These are phyloP conservation scores for Disparrhopalites patrizii DNA, from an alignment of 2,888 invertebrate genomes.

Conservation along the genomic window DNA sequence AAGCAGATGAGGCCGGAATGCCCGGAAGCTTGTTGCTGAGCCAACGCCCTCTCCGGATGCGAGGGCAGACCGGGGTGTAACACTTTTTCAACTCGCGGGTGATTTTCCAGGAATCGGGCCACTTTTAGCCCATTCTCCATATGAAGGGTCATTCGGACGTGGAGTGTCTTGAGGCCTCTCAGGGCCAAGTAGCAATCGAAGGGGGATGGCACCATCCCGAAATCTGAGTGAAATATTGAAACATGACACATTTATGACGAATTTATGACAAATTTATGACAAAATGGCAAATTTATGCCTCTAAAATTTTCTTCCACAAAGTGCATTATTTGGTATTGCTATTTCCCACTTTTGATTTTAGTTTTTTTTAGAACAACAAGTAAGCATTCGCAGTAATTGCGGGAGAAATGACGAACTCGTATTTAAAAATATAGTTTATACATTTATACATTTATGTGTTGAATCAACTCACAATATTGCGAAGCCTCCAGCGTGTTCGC, in stretches of 20 bases:
- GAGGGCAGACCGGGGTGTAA: slow-evolving; percentile 66
- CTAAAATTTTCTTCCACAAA: not conserved
- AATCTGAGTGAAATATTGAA: slow-evolving; percentile 58
- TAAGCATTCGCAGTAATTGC: not conserved
- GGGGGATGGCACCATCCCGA: slow-evolving; percentile 91
- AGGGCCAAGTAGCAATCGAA: slow-evolving; percentile 94
- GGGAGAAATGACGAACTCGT: not conserved
- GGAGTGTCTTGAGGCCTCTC: slow-evolving; percentile 87
- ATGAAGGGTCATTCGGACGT: slow-evolving; percentile 86
- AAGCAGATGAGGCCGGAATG: slow-evolving; percentile 58
- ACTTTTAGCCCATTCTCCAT: slow-evolving; percentile 71
- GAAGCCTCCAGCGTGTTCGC: slow-evolving; percentile 70
- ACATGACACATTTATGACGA: not conserved
- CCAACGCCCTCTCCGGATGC: slow-evolving; percentile 54
- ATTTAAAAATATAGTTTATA: not conserved
- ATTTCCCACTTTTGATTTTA: not conserved
- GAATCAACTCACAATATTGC: slow-evolving; percentile 68
- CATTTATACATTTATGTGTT: not conserved
- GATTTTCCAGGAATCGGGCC: slow-evolving; percentile 74
- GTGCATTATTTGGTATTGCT: not conserved
- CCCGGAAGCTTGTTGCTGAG: slow-evolving; percentile 54
- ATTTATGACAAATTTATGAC: slow-evolving; percentile 1
- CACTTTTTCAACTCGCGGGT: slow-evolving; percentile 74
- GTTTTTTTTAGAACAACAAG: too few relatives aligned
- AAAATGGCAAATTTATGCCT: not conserved